These are phyloP conservation scores for Festucalex cinctus DNA, from an alignment of 2,113 vertebrate species.

Conservation along the genomic window DNA sequence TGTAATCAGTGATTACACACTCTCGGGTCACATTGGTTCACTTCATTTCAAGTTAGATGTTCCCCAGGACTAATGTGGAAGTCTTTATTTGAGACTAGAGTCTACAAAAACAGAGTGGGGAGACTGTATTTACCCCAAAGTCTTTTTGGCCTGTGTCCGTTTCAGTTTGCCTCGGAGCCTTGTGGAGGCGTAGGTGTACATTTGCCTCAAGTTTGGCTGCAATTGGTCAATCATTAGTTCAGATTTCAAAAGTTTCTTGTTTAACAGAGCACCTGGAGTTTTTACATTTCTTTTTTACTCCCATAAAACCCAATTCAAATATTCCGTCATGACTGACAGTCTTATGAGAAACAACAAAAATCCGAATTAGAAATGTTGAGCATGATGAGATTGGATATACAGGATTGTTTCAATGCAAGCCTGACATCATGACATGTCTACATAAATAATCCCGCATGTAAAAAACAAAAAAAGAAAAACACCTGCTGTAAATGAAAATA, in stretches of 20 bases:
- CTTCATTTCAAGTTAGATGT: constrained; percentile 57
- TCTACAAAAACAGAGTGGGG: constrained; percentile 51
- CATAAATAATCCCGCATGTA: not conserved
- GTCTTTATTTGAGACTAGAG: constrained; percentile 50
- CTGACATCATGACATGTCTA: no score
- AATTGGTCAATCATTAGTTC: not conserved
- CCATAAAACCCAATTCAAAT: no score
- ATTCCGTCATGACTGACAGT: no score
- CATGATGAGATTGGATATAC: no score
- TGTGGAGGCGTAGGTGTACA: constrained; percentile 47
- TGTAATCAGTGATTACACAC: constrained; percentile 57
- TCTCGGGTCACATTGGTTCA: constrained; percentile 44
- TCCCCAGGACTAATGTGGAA: constrained; percentile 52
- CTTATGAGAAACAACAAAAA: no score
- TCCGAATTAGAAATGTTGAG: no score
- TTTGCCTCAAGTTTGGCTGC: no score
- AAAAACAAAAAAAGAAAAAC: not conserved
- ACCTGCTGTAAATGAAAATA: not conserved
- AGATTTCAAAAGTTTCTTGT: not conserved
- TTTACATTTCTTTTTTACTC: no score
- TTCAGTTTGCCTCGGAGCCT: constrained; percentile 55
- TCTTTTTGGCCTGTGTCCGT: constrained; percentile 56
- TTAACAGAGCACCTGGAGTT: no score
- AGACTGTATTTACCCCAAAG: constrained; percentile 48
- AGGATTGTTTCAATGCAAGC: no score